A percentile compares a stretch with the other conserved stretches of the same genome.
Conservation (phyloP, 2,113 vertebrate species). For the Bos indicus region DNA sequence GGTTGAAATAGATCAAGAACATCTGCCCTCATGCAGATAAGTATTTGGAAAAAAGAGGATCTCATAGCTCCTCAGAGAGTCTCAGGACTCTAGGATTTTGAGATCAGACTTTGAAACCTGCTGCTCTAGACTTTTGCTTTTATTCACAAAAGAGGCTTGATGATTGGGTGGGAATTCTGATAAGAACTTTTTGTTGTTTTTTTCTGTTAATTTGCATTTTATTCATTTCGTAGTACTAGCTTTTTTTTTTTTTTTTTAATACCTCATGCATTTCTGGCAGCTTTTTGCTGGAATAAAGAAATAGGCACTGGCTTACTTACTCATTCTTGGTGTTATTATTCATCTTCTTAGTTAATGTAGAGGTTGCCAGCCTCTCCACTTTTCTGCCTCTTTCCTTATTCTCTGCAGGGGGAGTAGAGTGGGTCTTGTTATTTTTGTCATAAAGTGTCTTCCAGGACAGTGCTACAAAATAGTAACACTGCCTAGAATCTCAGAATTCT, state of each 20-base stretch:
- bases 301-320: neutral
- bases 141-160: neutral
- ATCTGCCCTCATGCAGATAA: neutral
- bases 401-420: neutral
- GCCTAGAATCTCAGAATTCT: neutral
- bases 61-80: neutral
- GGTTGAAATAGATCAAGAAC: neutral
- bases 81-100: neutral
- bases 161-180: neutral
- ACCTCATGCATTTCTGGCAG: neutral
- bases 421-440: neutral
- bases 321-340: neutral
- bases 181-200: neutral
- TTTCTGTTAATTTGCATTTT: constrained; percentile 1
- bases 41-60: neutral
- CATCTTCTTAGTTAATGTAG: neutral
- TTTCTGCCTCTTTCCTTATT: neutral
- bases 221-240: neutral
- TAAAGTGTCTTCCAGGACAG: neutral
- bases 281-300: neutral
- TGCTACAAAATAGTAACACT: neutral
- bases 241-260: neutral
- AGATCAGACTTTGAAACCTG: neutral
- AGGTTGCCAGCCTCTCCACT: neutral
- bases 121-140: neutral